Conservation (phyloP, 1,140 invertebrate species). For the Hesperophylax magnus region DNA sequence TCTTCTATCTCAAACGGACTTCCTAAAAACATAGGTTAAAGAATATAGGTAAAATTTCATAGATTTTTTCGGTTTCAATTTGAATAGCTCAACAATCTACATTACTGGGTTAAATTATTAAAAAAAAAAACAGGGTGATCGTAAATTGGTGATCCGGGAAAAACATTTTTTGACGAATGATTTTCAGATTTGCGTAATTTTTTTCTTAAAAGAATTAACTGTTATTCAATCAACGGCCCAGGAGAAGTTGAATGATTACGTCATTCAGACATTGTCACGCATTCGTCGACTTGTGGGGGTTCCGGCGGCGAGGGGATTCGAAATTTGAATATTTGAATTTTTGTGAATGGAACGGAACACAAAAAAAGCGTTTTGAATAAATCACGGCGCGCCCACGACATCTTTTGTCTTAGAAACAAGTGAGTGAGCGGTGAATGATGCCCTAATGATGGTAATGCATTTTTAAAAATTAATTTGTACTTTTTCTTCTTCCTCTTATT, state of each 20-base stretch:
- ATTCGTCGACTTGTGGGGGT: conserved; percentile 6
- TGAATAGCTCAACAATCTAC: no score
- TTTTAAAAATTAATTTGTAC: conserved; percentile 41
- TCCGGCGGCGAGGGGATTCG: conserved; percentile 13
- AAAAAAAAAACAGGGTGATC: no score
- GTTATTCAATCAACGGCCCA: background rate
- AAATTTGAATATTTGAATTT: conserved; percentile 50
- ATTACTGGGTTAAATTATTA: no score
- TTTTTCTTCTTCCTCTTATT: background rate
- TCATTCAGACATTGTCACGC: conserved; percentile 34
- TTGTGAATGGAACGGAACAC: conserved; percentile 45
- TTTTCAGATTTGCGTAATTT: background rate
- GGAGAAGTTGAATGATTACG: conserved; percentile 17
- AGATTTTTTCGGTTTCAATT: no score
- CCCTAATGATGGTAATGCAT: conserved; percentile 42
- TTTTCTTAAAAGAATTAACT: conserved; percentile 2
- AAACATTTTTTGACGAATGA: background rate
- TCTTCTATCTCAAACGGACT: no score
- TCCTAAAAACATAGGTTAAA: no score
- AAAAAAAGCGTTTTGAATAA: conserved; percentile 48
- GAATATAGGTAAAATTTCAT: no score
- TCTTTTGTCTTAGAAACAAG: conserved; percentile 42
- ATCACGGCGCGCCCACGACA: conserved; percentile 41
- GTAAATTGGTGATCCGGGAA: no score
- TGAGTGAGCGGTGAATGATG: conserved; percentile 24